Base-by-base conservation (phyloP, 2,888 invertebrate species). In the Pegoplata infirma region DNA sequence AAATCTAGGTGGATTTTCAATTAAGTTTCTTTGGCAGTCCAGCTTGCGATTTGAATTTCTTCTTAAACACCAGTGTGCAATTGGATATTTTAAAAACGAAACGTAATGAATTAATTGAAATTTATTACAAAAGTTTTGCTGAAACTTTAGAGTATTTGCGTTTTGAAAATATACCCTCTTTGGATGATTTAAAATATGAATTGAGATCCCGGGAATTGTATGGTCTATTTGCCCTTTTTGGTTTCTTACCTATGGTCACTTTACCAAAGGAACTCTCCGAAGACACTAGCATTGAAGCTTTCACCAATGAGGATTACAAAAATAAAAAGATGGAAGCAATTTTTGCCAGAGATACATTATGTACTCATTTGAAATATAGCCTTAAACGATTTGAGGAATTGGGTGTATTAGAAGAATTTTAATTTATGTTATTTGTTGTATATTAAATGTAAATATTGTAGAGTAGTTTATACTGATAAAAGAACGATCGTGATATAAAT, bases 11-110 rank as follows among this genome's bases (percentile, higher is more conserved):
- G 47, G 90, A 90, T 63, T 90, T 89, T 14, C 90, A 90, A 81
- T 82, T 89, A 53, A 85, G 86, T 46, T 88, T 85, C 69, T 88
- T 85, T 61, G 85, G 86, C 21, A 89, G 88, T 55, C 85, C 87
- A 2, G 90, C 87, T 5, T 86, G 88, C 16, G 90, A 90, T 80
- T 75, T 90, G 5, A 90, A 89, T 53, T 90, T 89, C 74, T 89
- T 90, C 51, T 77, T 90, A 0, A 86, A 86, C 49, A 89, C 90
- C 12, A 89, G 89, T 78, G 82, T 87, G 3, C 84, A 87, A 32
- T 80, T 86, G 25, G 85, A 88, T 12, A 85, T 87, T 1, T 74
- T 89, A 0, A 74, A 40, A 6, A 80, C 78, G 0, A 82, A 85
- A 40, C 84, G 88, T 0, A 82, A 88, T 7, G 80, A 82, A 5